A percentile compares a stretch with the other conserved stretches of the same genome.
phyloP scores from a whole-genome alignment of 1,140 invertebrate genomes.

The Orussus abietinus region DNA sequence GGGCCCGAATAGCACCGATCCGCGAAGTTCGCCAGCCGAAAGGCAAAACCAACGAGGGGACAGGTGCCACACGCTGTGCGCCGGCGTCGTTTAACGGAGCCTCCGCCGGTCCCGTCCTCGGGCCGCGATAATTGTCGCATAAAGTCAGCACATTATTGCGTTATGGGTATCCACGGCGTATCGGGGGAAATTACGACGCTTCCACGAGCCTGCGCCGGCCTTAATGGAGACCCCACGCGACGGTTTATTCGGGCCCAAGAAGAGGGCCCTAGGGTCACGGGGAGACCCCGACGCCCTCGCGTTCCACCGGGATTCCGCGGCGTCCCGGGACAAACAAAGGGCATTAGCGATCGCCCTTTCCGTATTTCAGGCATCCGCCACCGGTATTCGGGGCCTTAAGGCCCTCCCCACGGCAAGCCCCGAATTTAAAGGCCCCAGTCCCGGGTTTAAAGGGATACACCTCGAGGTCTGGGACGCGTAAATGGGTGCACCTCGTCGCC shows the following conservation, averaged over 20 bases:
- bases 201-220: constrained; percentile 14
- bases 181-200: constrained; percentile 37
- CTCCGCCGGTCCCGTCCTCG: constrained; percentile 3
- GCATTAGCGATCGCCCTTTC: constrained; percentile 25
- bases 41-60: constrained; percentile 20
- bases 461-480: no score
- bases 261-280: no score
- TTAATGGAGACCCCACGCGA: constrained; percentile 39
- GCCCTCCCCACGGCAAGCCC: no score
- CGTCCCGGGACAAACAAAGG: constrained; percentile 26
- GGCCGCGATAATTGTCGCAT: constrained; percentile 48
- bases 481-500: no score
- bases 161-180: constrained; percentile 34
- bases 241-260: constrained; percentile 17
- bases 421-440: no score
- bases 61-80: constrained; percentile 45
- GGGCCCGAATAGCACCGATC: no score
- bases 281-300: constrained; percentile 11
- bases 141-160: constrained; percentile 50
- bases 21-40: no score
- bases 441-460: no score
- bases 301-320: constrained; percentile 24
- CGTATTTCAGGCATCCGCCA: constrained; percentile 14
- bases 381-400: constrained; percentile 2
- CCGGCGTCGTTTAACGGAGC: constrained; percentile 38